phyloP scores from a whole-genome alignment of 2,888 invertebrate genomes.

The Limnephilus lunatus region DNA sequence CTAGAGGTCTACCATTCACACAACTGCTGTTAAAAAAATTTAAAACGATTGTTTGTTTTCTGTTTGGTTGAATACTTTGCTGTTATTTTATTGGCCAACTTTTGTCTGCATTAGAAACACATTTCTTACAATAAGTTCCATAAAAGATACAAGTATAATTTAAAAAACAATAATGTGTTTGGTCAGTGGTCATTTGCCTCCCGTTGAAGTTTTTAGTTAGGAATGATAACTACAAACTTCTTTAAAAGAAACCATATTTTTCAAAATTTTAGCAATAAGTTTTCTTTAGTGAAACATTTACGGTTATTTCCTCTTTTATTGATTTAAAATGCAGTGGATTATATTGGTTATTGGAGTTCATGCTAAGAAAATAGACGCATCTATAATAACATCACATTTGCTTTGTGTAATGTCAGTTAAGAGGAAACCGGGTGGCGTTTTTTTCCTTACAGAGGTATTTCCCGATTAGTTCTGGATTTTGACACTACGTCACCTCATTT shows the following conservation, averaged over 20 bases:
- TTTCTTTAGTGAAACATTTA: background rate
- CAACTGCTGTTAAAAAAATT: too few relatives aligned
- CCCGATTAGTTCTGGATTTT: too few relatives aligned
- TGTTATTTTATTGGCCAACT: background rate
- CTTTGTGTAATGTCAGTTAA: too few relatives aligned
- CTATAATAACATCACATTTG: too few relatives aligned
- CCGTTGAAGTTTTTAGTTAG: background rate
- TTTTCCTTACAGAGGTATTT: too few relatives aligned
- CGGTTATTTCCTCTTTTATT: background rate
- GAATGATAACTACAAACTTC: background rate
- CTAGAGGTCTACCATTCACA: too few relatives aligned
- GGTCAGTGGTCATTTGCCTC: background rate
- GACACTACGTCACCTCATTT: too few relatives aligned
- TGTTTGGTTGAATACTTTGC: background rate
- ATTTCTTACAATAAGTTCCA: background rate
- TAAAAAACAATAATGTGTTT: too few relatives aligned
- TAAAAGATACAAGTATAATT: background rate
- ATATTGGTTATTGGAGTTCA: background rate
- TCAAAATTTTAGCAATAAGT: background rate
- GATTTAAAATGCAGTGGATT: background rate
- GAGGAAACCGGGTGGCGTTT: too few relatives aligned
- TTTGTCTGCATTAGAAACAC: background rate
- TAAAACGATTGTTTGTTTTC: too few relatives aligned
- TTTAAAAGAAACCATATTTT: background rate
- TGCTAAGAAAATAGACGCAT: too few relatives aligned